These are phyloP conservation scores for Amphilophus citrinellus DNA, from an alignment of 2,113 vertebrate genomes.

Conservation along the genomic window DNA sequence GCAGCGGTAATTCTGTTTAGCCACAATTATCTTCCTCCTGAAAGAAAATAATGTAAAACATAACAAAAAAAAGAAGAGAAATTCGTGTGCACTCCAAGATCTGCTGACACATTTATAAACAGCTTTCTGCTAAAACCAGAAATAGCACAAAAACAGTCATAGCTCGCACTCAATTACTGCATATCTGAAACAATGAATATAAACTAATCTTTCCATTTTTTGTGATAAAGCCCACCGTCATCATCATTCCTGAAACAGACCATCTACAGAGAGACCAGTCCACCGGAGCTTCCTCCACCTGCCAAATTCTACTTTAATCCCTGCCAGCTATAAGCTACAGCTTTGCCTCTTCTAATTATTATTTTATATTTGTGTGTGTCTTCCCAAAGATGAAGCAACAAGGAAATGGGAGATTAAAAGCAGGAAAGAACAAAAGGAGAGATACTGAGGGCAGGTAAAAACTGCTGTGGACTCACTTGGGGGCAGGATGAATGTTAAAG, in stretches of 20 bases:
- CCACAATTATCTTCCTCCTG: slow-evolving; percentile 93
- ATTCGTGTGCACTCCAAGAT: not conserved
- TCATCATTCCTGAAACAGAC: not conserved
- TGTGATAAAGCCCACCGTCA: not conserved
- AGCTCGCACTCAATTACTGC: rapidly evolving
- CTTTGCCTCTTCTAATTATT: not conserved
- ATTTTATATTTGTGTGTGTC: not conserved
- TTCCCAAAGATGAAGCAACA: not conserved
- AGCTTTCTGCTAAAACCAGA: not conserved
- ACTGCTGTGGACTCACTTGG: slow-evolving; percentile 85
- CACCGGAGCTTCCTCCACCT: not conserved
- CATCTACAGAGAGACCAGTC: no score
- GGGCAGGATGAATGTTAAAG: slow-evolving; percentile 95
- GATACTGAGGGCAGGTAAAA: not conserved
- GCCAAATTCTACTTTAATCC: not conserved
- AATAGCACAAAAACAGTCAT: not conserved
- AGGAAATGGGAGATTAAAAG: not conserved
- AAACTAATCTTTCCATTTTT: not conserved
- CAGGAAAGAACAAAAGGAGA: not conserved
- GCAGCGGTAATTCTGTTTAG: slow-evolving; percentile 97
- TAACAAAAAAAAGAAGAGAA: not conserved
- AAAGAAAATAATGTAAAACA: not conserved
- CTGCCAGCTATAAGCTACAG: not conserved
- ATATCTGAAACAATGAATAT: not conserved
- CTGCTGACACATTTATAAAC: rapidly evolving